Percentiles rank a stretch among this genome's conserved stretches.
Conservation (phyloP, 2,888 invertebrate species). For the Plutella xylostella region DNA sequence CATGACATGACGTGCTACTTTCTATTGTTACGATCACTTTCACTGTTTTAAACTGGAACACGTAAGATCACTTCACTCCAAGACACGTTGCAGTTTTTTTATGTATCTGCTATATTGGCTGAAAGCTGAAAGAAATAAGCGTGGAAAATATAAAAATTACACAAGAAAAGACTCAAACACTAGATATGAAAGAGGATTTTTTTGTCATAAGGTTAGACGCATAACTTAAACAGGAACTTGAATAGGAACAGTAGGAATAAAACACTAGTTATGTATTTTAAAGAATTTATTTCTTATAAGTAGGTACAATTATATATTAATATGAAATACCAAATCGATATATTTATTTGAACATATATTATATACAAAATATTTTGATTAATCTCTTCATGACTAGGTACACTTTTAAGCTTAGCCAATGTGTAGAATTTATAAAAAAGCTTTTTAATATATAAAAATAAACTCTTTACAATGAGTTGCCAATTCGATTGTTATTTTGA, state of each 20-base stretch:
- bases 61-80: no score
- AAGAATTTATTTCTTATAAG: conserved; percentile 50
- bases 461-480: not conserved
- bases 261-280: conserved; percentile 23
- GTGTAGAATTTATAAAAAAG: conserved; percentile 13
- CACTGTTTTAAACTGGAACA: no score
- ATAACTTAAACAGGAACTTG: no score
- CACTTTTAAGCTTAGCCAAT: conserved; percentile 46
- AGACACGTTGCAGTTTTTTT: no score
- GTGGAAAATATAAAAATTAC: no score
- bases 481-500: conserved; percentile 19
- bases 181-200: no score
- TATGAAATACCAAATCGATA: conserved; percentile 37
- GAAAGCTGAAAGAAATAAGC: no score
- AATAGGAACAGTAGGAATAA: conserved; percentile 14
- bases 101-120: no score
- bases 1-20: no score
- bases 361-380: conserved; percentile 58
- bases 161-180: no score
- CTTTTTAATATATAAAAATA: not conserved
- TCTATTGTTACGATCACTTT: no score
- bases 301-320: conserved; percentile 39
- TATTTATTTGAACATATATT: conserved; percentile 44
- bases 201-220: no score
- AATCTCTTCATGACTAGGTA: conserved; percentile 59